Conservation (phyloP, 92 coral and sea anemone genomes). For the Zoanthus sansibaricus region DNA sequence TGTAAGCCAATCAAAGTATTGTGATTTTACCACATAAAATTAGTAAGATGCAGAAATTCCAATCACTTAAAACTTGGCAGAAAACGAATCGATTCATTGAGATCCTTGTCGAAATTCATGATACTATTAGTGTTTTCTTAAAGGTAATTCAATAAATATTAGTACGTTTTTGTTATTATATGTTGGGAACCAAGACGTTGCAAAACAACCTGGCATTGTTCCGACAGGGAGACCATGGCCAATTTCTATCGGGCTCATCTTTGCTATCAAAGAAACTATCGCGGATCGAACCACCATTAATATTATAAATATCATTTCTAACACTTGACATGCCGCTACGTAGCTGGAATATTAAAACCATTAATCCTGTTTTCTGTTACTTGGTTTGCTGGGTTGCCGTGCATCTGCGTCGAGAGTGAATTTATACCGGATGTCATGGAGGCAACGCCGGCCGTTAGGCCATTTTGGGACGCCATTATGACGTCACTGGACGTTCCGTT, state of each 20-base stretch:
- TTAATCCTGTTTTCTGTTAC: conserved; percentile 33
- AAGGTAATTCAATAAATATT: not conserved
- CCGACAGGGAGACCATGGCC: not conserved
- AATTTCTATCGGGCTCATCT: not conserved
- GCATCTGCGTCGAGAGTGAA: conserved; percentile 42
- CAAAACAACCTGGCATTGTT: not conserved
- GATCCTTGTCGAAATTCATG: not conserved
- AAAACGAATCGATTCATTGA: not conserved
- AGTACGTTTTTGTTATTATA: not conserved
- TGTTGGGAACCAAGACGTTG: not conserved
- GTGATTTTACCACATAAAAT: not conserved
- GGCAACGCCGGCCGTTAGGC: conserved; percentile 44
- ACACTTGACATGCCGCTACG: not conserved
- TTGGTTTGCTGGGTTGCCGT: conserved; percentile 13
- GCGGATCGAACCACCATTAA: not conserved
- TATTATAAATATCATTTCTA: conserved; percentile 11
- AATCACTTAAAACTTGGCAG: not conserved
- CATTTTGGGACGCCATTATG: conserved; percentile 46
- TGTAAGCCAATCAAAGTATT: not conserved
- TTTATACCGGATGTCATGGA: conserved; percentile 35
- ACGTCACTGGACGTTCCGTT: conserved; percentile 34
- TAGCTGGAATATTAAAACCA: conserved; percentile 17
- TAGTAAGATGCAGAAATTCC: not conserved
- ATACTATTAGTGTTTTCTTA: not conserved
- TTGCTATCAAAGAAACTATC: not conserved